phyloP scores from a whole-genome alignment of 2,113 vertebrate genomes.

The Fukomys damarensis region DNA sequence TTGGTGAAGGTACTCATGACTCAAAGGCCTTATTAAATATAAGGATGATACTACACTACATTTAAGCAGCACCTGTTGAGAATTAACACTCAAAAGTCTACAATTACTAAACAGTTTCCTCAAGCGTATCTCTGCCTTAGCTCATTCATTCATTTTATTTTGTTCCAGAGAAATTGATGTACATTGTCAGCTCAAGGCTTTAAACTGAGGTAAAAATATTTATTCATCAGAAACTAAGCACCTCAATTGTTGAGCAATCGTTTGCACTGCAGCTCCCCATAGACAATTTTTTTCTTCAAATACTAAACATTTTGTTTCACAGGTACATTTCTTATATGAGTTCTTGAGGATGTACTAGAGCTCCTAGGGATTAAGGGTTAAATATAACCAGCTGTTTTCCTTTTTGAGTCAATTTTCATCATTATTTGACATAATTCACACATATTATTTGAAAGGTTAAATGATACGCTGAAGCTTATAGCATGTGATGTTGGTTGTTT shows the following conservation, averaged over 20 bases:
- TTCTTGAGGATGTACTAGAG: slow-evolving; percentile 16
- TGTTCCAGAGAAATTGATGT: slow-evolving; percentile 46
- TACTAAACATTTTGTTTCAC: slow-evolving; percentile 36
- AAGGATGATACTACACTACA: not conserved
- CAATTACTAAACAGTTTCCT: slow-evolving; percentile 67
- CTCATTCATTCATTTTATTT: slow-evolving; percentile 61
- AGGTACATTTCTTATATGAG: not conserved
- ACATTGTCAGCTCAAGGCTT: not conserved
- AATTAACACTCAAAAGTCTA: slow-evolving; percentile 58
- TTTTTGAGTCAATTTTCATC: slow-evolving; percentile 23
- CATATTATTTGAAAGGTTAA: not conserved
- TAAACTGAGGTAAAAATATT: slow-evolving; percentile 43
- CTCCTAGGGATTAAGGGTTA: not conserved
- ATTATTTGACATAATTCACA: not conserved
- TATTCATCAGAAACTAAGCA: slow-evolving; percentile 29
- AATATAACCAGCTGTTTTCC: not conserved
- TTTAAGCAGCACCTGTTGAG: slow-evolving; percentile 66
- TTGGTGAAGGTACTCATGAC: slow-evolving; percentile 40
- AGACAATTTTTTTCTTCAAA: not conserved
- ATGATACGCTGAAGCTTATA: not conserved
- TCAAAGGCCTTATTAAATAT: slow-evolving; percentile 58
- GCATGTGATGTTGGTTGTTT: not conserved
- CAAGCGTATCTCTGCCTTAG: slow-evolving; percentile 47
- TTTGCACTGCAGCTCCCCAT: not conserved
- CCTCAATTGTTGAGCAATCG: not conserved